Conservation (phyloP, 2,888 invertebrate species). For the Drosophila cracens region DNA sequence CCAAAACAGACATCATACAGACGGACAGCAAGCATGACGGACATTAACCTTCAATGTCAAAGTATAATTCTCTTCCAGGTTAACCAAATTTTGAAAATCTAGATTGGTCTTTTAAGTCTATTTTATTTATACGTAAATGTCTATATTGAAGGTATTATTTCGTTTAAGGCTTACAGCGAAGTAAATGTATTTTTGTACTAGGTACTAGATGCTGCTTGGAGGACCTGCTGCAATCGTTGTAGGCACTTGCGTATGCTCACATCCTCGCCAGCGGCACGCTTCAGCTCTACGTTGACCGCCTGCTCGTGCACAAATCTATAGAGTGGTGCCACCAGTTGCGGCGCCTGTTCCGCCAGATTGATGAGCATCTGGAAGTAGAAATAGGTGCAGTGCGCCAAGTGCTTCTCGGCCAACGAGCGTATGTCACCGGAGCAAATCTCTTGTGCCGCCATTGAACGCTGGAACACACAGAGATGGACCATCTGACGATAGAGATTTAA, state of each 20-base stretch:
- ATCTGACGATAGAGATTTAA: constrained; percentile 76
- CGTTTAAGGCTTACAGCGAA: not conserved
- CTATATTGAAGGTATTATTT: not conserved
- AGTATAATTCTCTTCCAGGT: not conserved
- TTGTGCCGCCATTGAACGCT: constrained; percentile 56
- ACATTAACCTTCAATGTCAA: not conserved
- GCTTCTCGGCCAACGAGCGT: constrained; percentile 81
- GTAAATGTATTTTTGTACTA: not conserved
- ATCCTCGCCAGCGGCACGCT: constrained; percentile 84
- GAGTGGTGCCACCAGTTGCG: constrained; percentile 71
- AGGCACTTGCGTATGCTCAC: constrained; percentile 81
- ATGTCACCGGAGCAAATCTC: constrained; percentile 72
- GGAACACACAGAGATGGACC: constrained; percentile 58
- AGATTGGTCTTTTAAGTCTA: not conserved
- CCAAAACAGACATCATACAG: too few species aligned
- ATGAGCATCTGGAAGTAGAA: constrained; percentile 83
- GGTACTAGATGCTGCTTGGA: constrained; percentile 19
- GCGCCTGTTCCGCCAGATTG: constrained; percentile 77
- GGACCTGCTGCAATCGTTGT: constrained; percentile 63
- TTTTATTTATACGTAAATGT: not conserved
- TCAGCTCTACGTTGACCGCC: constrained; percentile 80
- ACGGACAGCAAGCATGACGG: too few species aligned
- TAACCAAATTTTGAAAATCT: not conserved
- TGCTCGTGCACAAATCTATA: constrained; percentile 76
- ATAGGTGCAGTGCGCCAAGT: constrained; percentile 84